Conservation (phyloP, 2,797 vertebrate species). For the Selene dorsalis region DNA sequence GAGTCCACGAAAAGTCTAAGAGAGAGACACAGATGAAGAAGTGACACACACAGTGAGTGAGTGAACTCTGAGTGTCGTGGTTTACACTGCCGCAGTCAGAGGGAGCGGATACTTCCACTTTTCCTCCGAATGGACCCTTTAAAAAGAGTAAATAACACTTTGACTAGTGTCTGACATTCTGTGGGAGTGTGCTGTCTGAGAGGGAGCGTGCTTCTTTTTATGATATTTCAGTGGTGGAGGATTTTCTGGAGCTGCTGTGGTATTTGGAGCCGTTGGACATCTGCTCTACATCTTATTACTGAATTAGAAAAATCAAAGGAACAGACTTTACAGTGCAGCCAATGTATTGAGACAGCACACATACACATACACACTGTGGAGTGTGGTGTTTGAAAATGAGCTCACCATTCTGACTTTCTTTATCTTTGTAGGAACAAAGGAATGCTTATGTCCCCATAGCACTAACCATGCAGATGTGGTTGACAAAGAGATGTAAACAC, state of each 20-base stretch:
- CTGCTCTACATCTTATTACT: neutral
- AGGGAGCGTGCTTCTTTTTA: neutral
- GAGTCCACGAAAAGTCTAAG: constrained; percentile 46
- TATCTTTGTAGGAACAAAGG: neutral
- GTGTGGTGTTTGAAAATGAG: neutral
- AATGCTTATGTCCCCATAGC: neutral
- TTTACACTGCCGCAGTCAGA: constrained; percentile 6
- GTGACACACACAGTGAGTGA: constrained; percentile 24
- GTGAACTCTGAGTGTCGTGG: neutral
- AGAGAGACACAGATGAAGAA: constrained; percentile 37
- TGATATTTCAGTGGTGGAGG: neutral
- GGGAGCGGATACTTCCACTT: neutral
- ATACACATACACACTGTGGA: neutral
- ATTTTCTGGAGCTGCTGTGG: neutral
- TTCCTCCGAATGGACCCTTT: neutral
- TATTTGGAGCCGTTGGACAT: neutral
- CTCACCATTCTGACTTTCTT: neutral
- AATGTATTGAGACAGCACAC: neutral
- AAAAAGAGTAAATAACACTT: constrained; percentile 5
- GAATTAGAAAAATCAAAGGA: neutral
- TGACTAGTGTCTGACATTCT: neutral
- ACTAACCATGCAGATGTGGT: neutral
- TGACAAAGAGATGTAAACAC: neutral
- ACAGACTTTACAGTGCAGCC: neutral
- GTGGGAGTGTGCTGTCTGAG: constrained; percentile 1